phyloP scores from a whole-genome alignment of 2,113 vertebrate species.

The Rhagologus leucostigma region DNA sequence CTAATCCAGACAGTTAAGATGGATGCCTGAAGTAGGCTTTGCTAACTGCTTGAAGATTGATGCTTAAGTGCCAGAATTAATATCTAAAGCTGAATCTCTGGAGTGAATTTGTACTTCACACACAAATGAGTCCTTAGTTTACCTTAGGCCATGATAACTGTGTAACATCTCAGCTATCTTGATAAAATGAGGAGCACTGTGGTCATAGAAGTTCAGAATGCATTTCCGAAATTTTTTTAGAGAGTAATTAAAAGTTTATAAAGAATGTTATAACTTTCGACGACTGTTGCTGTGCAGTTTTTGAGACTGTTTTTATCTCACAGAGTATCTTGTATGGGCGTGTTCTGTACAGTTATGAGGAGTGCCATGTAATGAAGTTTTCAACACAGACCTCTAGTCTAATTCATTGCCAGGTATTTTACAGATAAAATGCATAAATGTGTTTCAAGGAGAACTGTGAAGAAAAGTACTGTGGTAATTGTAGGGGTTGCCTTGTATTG shows the following conservation, averaged over 20 bases:
- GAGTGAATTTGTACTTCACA: neutral
- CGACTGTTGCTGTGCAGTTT: neutral
- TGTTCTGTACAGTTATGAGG: fast-evolving
- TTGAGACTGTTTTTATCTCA: neutral
- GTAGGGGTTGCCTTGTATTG: neutral
- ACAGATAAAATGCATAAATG: neutral
- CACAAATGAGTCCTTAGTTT: neutral
- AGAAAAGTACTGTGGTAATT: neutral
- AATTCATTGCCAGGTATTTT: neutral
- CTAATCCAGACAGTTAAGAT: neutral
- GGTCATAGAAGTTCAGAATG: neutral
- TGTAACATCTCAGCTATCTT: neutral
- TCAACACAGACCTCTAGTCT: neutral
- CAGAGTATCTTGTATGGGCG: fast-evolving
- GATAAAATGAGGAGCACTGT: neutral
- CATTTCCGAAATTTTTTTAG: neutral
- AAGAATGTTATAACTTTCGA: neutral
- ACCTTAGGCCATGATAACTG: neutral
- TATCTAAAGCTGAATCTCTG: neutral
- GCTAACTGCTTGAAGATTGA: neutral
- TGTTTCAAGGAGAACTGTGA: neutral
- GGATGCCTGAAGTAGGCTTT: neutral
- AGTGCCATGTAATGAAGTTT: neutral
- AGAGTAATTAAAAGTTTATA: neutral
- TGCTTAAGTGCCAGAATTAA: neutral